phyloP scores from a whole-genome alignment of 2,797 vertebrate species.

The Tamandua tetradactyla region DNA sequence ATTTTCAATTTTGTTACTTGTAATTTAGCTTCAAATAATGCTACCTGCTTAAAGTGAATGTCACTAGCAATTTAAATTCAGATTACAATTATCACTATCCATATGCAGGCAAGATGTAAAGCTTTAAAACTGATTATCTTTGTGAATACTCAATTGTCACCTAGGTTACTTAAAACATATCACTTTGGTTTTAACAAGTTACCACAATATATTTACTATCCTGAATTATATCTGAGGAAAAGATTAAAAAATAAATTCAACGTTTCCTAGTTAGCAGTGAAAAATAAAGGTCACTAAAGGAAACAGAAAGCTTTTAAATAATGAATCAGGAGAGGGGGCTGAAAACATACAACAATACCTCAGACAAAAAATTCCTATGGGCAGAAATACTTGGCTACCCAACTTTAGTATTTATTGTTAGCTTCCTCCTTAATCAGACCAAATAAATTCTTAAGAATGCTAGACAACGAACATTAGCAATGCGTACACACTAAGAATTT shows the following conservation, averaged over 20 bases:
- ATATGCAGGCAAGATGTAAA: constrained; percentile 28
- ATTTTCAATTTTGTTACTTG: constrained; percentile 39
- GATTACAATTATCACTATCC: constrained; percentile 21
- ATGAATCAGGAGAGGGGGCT: not conserved
- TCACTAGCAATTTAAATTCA: constrained; percentile 18
- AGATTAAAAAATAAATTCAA: not conserved
- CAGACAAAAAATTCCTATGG: constrained; percentile 9
- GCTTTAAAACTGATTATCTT: constrained; percentile 10
- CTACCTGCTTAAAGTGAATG: constrained; percentile 21
- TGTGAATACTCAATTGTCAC: not conserved
- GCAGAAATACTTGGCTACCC: not conserved
- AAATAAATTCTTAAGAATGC: constrained; percentile 34
- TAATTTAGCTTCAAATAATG: constrained; percentile 28
- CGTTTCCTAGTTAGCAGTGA: not conserved
- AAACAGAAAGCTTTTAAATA: constrained; percentile 45
- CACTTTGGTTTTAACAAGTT: constrained; percentile 30
- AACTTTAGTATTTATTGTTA: not conserved
- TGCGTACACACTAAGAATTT: not conserved
- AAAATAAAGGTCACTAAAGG: constrained; percentile 14
- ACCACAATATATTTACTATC: not conserved
- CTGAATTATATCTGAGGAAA: not conserved
- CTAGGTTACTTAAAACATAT: not conserved
- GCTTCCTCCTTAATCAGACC: constrained; percentile 7
- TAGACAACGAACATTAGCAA: not conserved
- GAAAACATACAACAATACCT: not conserved